Conservation (phyloP, 2,113 vertebrate genomes). For the Dolichotis patagonum region DNA sequence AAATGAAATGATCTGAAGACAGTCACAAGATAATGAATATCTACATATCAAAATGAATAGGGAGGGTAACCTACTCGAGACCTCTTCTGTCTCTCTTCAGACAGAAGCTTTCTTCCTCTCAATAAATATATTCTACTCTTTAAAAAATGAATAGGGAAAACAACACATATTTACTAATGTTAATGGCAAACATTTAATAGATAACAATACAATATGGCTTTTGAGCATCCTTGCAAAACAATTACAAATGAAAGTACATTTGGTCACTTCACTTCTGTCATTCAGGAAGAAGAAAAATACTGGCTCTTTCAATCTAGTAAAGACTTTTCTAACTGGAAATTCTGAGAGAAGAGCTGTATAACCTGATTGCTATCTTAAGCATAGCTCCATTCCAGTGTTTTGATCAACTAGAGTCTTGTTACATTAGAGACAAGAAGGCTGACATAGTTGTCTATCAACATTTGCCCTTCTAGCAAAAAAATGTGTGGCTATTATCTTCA, state of each 20-base stretch:
- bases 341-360: background rate
- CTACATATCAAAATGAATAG: background rate
- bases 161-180: background rate
- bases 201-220: background rate
- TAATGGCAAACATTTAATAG: background rate
- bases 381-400: background rate
- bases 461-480: background rate
- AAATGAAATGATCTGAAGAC: constrained; percentile 34
- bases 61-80: no score
- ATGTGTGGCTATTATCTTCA: background rate
- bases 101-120: no score
- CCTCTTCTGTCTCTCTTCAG: no score
- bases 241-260: background rate
- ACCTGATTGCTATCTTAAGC: background rate
- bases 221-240: background rate
- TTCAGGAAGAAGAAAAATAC: background rate
- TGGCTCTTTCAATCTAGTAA: background rate
- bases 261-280: background rate
- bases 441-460: background rate
- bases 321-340: constrained; percentile 41
- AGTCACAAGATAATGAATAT: background rate
- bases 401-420: background rate
- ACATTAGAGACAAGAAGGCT: background rate
- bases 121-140: no score
- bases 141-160: background rate